Evolutionary conservation across 2,888 invertebrate genomes (phyloP).

Genomic region (Machimus atricapillus): DNA sequence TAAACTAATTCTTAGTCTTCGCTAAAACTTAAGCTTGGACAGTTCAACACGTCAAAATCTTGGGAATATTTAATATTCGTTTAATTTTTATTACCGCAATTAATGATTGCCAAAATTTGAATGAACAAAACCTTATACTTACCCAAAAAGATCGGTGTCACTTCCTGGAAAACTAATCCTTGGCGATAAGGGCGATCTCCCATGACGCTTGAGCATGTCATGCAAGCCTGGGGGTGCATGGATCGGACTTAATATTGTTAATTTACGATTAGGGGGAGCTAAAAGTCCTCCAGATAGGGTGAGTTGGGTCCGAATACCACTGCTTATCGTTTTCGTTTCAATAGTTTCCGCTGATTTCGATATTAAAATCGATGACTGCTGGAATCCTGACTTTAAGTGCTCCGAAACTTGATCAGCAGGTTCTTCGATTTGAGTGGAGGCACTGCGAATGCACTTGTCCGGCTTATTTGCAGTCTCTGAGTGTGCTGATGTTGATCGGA

Average conservation of each 20-base stretch:
- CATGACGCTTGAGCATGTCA: constrained; percentile 59
- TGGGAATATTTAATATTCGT: too few relatives aligned
- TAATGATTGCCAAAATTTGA: neutral
- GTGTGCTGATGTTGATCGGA: constrained; percentile 62
- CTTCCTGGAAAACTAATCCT: constrained; percentile 61
- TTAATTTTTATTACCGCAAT: neutral
- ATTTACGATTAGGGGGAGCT: constrained; percentile 65
- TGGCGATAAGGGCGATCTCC: constrained; percentile 61
- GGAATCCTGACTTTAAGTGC: constrained; percentile 55
- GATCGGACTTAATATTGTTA: constrained; percentile 82
- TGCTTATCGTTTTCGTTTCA: constrained; percentile 50
- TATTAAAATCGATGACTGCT: constrained; percentile 61
- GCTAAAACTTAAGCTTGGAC: too few relatives aligned
- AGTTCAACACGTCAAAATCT: too few relatives aligned
- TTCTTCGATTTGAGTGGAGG: constrained; percentile 62
- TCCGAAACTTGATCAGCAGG: constrained; percentile 44
- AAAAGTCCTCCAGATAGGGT: constrained; percentile 60
- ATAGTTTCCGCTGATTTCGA: constrained; percentile 62
- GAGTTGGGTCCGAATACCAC: constrained; percentile 60
- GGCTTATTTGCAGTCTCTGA: constrained; percentile 57
- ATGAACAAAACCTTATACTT: constrained; percentile 50
- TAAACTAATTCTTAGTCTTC: too few relatives aligned
- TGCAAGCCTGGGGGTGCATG: constrained; percentile 71
- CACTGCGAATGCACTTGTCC: constrained; percentile 60
- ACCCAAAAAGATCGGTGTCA: constrained; percentile 61